These are phyloP conservation scores for Echinops telfairi DNA, from an alignment of 2,113 vertebrate species.

Conservation along the genomic window DNA sequence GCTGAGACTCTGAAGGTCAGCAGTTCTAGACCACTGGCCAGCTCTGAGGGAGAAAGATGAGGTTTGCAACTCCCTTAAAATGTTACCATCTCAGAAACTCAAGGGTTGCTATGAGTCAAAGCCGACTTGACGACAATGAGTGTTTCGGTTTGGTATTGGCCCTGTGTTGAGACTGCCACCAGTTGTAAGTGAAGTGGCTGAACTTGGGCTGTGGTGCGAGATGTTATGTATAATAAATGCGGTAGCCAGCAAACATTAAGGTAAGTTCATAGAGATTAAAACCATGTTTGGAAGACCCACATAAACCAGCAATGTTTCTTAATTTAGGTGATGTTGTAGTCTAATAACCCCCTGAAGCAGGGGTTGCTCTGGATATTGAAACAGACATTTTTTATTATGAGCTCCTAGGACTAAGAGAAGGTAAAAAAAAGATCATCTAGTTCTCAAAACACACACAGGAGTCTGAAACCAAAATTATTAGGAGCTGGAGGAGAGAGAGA, in stretches of 20 bases:
- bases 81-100: too few species aligned
- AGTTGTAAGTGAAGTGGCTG: slow-evolving; percentile 7
- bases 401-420: neutral
- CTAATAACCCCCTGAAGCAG: neutral
- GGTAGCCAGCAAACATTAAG: neutral
- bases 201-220: neutral
- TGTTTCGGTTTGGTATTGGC: neutral
- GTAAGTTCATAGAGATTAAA: neutral
- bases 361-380: neutral
- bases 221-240: neutral
- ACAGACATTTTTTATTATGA: neutral
- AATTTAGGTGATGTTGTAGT: neutral
- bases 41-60: too few species aligned
- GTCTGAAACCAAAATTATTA: neutral
- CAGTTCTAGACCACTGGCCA: too few species aligned
- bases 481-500: neutral
- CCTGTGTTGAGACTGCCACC: neutral
- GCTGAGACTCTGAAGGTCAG: too few species aligned
- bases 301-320: slow-evolving; percentile 39
- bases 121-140: too few species aligned
- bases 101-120: too few species aligned
- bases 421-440: too few species aligned
- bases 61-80: too few species aligned
- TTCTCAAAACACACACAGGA: neutral
- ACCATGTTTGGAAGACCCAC: slow-evolving; percentile 3